Evolutionary conservation across 2,888 invertebrate species (phyloP), one percentile per base, ranked within the genome.

Genomic region (Stramonita haemastoma): DNA sequence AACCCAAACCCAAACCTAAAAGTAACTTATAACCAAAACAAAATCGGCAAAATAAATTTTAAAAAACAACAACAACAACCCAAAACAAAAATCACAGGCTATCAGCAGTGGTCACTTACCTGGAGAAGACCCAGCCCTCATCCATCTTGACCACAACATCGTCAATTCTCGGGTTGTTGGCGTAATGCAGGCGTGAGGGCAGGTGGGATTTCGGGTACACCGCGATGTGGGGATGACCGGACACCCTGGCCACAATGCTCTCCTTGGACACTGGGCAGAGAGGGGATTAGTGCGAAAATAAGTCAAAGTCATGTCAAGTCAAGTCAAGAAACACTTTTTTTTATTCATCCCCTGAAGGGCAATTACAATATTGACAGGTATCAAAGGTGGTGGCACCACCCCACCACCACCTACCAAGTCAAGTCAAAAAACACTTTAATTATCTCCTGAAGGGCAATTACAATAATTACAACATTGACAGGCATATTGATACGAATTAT

Each of bases 111-210:
- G 46, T 8, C 22, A 88, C 36, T 36, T 15, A 89, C 87, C 60
- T 66, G 19, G 91, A 88, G 60, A 94, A 91, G n/a, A 93, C 91
- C 93, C 94, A 95, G 46, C 92, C 87, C 4, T 92, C 91, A 56
- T 92, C 93, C 32, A 95, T 90, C 46, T 95, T 95, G 73, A 96
- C 81, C 26, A 96, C 90, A 26, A 96, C 91, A 81, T 96, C 94
- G 46, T 95, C 95, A 84, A 96, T 95, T 57, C 95, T 91, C 5
- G 88, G 88, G 90, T 93, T 94, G 91, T 93, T 92, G n/a, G 93
- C 91, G 92, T 95, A 96, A 91, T 96, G 96, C 89, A 93, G 93
- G 29, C 96, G 93, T 86, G 93, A 93, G 19, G 96, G 96, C 32
- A 95, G 90, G 56, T 94, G 92, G 11, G 94, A 88, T 86, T 96